These are phyloP conservation scores for Muscicapa adusta DNA, from an alignment of 2,113 vertebrate species.

Conservation along the genomic window DNA sequence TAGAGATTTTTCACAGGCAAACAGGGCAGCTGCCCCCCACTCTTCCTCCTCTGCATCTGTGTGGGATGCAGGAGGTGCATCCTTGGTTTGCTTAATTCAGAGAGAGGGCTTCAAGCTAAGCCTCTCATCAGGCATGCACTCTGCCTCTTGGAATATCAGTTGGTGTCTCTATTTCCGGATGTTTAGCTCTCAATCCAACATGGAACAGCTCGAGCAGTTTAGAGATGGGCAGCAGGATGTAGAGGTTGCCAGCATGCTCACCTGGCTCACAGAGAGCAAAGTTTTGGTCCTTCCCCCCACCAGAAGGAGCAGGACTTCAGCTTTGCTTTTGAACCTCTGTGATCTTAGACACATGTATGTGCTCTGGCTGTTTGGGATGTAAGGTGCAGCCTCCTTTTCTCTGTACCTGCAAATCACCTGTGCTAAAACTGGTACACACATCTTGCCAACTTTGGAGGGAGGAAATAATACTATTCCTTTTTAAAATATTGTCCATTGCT, in stretches of 20 bases:
- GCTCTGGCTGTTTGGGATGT: background rate
- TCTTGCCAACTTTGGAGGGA: background rate
- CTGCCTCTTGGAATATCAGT: background rate
- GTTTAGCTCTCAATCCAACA: background rate
- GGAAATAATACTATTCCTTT: background rate
- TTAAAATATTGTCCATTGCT: background rate
- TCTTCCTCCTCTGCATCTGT: background rate
- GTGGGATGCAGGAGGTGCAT: background rate
- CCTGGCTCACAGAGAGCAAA: background rate
- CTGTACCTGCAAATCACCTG: background rate
- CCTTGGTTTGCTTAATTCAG: background rate
- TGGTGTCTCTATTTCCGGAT: background rate
- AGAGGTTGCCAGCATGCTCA: background rate
- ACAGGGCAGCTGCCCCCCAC: rapidly evolving
- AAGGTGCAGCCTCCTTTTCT: background rate
- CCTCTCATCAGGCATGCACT: background rate
- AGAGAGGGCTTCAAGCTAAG: background rate
- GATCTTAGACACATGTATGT: rapidly evolving
- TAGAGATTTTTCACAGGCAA: background rate
- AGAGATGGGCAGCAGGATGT: background rate
- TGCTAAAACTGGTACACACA: background rate
- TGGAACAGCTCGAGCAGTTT: background rate
- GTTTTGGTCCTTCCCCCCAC: background rate
- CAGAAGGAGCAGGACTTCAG: background rate
- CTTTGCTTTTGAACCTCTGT: background rate